Percentiles rank a stretch among this genome's conserved stretches.
phyloP scores from a whole-genome alignment of 1,140 invertebrate genomes.

The Papilio polytes region DNA sequence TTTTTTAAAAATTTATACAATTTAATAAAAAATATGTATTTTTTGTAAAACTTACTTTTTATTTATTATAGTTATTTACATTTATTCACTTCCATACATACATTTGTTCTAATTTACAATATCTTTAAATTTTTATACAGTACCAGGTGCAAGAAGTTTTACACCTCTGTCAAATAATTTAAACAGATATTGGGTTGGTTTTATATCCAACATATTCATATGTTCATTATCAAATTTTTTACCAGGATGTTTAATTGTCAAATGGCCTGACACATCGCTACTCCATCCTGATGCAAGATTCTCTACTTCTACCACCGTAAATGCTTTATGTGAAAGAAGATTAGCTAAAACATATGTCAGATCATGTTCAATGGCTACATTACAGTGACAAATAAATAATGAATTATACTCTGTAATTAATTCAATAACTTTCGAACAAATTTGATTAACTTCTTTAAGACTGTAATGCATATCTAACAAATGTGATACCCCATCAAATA shows the following conservation, averaged over 20 bases:
- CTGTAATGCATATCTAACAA: slow-evolving; percentile 86
- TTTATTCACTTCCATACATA: background rate
- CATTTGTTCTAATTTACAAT: background rate
- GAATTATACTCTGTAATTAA: slow-evolving; percentile 59
- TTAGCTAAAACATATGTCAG: slow-evolving; percentile 84
- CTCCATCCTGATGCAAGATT: slow-evolving; percentile 84
- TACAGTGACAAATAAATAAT: slow-evolving; percentile 67
- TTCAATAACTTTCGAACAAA: slow-evolving; percentile 82
- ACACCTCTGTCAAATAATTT: slow-evolving; percentile 89
- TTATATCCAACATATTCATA: slow-evolving; percentile 66
- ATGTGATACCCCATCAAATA: slow-evolving; percentile 89
- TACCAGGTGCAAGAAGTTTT: slow-evolving; percentile 87
- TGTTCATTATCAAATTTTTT: slow-evolving; percentile 74
- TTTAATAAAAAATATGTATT: background rate
- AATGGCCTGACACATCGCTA: slow-evolving; percentile 81
- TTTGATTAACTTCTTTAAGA: slow-evolving; percentile 81
- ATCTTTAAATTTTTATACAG: slow-evolving; percentile 53
- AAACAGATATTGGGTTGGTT: slow-evolving; percentile 84
- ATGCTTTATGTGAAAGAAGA: slow-evolving; percentile 85
- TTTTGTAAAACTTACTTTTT: background rate
- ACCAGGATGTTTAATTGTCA: slow-evolving; percentile 83
- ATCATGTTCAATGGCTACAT: slow-evolving; percentile 82
- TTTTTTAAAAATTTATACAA: background rate
- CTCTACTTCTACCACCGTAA: slow-evolving; percentile 86
- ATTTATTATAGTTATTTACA: background rate